Evolutionary conservation across 2,888 invertebrate species (phyloP), one percentile per base, ranked within the genome.

Genomic region (Strigamia crassipes): DNA sequence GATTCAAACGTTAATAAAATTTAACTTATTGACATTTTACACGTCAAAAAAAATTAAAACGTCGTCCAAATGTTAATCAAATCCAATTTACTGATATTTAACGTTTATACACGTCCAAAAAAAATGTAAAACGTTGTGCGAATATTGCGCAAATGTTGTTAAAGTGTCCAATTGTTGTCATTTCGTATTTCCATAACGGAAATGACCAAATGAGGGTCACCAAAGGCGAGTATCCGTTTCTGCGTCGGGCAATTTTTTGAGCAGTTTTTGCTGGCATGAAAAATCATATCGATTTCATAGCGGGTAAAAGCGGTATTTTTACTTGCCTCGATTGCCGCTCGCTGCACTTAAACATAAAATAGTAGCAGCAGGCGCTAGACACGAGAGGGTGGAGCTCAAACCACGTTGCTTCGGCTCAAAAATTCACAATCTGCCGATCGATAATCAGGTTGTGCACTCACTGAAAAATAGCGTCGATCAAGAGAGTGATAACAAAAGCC

Each of bases 271-370:
- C 12, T 27, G 12, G 73, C 73, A 73, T 73, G 73, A 73, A 73
- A 73, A 73, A 73, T 73, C 73, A 73, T 73, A 73, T 73, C 73
- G 73, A 73, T 73, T 73, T 23, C 23, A 73, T 73, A 56, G 56
- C 15, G 56, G 18, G 56, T 56, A 56, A 56, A 56, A 56, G 56
- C 56, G 56, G 56, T 56, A 73, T 73, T 73, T 73, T 73, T 73
- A 12, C 56, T 18, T 18, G 56, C 56, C 56, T 56, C 56, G 56
- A 56, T 73, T 73, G 15, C 73, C 31, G 31, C 73, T 73, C 73
- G 73, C 73, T 73, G 73, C 73, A 73, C 73, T 73, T 73, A 73
- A 73, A 73, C 73, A 73, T 73, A 73, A 73, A 73, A 73, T 73
- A 73, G 73, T 73, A 73, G 73, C 73, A 73, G 73, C 73, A 73